Evolutionary conservation across 2,888 invertebrate genomes (phyloP).

Genomic region (Ptilodon capucinus): DNA sequence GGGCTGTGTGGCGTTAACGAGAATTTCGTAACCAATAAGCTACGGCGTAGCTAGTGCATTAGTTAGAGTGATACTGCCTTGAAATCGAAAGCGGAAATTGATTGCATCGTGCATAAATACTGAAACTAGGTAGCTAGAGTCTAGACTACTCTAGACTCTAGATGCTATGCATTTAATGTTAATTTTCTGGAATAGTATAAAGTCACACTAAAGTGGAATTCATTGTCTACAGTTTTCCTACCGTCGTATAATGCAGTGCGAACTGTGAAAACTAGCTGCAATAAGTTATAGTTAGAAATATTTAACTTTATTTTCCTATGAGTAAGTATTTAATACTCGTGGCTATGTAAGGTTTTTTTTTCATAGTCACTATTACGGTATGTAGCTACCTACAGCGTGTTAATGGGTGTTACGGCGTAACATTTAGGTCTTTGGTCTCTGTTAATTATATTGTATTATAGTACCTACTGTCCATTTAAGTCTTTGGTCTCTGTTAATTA

Average conservation of each 20-base stretch:
- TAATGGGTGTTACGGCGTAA: no score
- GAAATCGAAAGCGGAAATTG: background rate
- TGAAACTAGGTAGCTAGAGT: no score
- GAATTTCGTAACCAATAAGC: background rate
- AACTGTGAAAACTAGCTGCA: background rate
- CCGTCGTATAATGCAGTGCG: background rate
- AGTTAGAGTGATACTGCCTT: background rate
- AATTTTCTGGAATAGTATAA: background rate
- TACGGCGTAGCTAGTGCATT: background rate
- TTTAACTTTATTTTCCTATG: conserved; percentile 1
- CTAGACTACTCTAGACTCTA: no score
- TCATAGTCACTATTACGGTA: no score
- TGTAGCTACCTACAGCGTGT: no score
- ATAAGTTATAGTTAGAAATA: conserved; percentile 15
- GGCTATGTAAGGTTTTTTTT: no score
- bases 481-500: no score
- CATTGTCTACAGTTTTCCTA: conserved; percentile 11
- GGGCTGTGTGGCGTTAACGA: background rate
- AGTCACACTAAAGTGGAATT: conserved; percentile 14
- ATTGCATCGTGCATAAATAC: background rate
- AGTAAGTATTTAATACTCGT: no score
- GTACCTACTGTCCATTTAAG: no score
- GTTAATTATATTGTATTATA: no score
- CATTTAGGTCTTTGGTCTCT: no score
- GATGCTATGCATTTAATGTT: background rate